Evolutionary conservation across 2,888 invertebrate species (phyloP), one percentile per base, ranked within the genome.

Genomic region (Callinectes sapidus): DNA sequence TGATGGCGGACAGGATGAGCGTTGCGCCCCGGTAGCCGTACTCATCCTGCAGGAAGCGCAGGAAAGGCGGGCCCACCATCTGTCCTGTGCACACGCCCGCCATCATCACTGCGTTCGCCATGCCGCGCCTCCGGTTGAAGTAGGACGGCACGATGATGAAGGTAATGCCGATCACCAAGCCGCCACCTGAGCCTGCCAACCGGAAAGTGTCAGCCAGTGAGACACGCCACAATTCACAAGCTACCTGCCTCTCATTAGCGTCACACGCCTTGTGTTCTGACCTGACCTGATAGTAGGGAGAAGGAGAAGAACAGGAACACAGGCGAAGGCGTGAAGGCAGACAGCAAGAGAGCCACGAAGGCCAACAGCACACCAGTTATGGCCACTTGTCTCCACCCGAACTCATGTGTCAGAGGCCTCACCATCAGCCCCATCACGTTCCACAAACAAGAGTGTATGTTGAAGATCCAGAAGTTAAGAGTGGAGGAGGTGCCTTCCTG

Each of bases 1-100:
- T 97, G 61, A 97, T 95, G 0, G 97, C 97, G 94, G 97, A 97
- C 23, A 97, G 96, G 61, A 98, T 95, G 13, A 97, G 96, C 3
- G 97, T 96, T 23, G 97, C 97, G 23, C 97, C 97, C 71, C 61
- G 86, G 89, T 23, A 91, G 81, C 89, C 66, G 71, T 93, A 93
- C 54, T 77, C 90, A 8, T 91, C 90, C 32, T 91, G 93, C 35
- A 93, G 81, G 55, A 90, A 32, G 48, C 90, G 42, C 92, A 94
- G 92, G 23, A 95, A 88, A 18, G 94, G 92, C 16, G 94, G 92
- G 1, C 94, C 94, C 32, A 94, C 54, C 18, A 94, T 92, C 42
- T 94, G 93, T 32, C 94, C 94, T 23, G 92, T 93, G 39, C 93
- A 90, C 23, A 94, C 93, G 23, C 95, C 95, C 2, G 94, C 92